Conservation (phyloP, 2,113 vertebrate genomes). For the Calyptomena viridis region DNA sequence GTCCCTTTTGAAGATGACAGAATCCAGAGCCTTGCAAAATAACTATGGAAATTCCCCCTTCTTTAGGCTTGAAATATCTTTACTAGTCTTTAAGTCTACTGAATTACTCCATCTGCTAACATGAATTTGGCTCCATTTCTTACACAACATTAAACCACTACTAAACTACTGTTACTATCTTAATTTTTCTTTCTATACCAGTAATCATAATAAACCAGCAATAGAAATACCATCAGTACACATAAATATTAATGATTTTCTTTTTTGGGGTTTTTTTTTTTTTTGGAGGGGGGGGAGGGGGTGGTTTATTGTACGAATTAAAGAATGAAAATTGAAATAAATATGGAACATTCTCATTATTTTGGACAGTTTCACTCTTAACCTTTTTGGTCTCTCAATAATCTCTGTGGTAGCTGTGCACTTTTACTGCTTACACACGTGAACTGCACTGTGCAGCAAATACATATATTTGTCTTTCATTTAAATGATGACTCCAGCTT, state of each 20-base stretch:
- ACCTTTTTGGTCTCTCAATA: background rate
- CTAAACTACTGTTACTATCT: background rate
- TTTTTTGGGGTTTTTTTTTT: background rate
- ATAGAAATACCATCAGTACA: background rate
- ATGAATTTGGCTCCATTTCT: conserved; percentile 10
- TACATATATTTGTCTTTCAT: background rate
- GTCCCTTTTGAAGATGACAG: background rate
- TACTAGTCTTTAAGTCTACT: background rate
- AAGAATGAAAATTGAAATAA: background rate
- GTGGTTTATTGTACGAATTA: too few relatives aligned
- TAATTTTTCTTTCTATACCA: background rate
- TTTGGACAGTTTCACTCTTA: background rate
- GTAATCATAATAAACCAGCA: background rate
- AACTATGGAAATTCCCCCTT: background rate
- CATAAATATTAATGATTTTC: background rate
- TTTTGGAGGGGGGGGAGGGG: too few relatives aligned
- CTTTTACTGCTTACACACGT: background rate
- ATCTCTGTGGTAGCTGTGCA: background rate
- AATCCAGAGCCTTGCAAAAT: background rate
- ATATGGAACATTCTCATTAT: background rate
- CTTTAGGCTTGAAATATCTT: background rate
- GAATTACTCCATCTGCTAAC: background rate
- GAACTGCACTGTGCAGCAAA: background rate
- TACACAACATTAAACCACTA: background rate
- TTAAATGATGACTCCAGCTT: background rate